Percentiles rank a stretch among this genome's conserved stretches.
Evolutionary conservation across 2,888 invertebrate genomes (phyloP).

Genomic region (Cremastinae sp.): DNA sequence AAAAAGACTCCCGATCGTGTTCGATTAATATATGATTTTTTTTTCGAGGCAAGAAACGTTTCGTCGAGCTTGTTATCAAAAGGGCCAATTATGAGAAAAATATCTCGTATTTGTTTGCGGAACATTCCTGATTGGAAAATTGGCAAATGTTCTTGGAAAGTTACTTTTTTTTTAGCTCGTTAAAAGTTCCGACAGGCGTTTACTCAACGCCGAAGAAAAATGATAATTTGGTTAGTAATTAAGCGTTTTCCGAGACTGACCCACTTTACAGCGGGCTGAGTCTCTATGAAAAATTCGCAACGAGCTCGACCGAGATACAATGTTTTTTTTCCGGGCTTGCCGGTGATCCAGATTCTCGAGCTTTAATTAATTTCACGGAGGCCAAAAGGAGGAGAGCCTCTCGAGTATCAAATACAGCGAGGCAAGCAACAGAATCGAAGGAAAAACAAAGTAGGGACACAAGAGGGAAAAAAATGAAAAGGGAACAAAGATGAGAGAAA

Average conservation of each 20-base stretch:
- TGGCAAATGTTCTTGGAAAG: too few species aligned
- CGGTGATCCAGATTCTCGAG: slow-evolving; percentile 51
- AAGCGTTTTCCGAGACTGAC: not conserved
- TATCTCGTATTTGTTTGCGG: too few species aligned
- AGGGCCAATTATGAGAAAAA: too few species aligned
- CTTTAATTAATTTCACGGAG: slow-evolving; percentile 57
- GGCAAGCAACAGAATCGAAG: slow-evolving; percentile 1
- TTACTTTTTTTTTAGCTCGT: too few species aligned
- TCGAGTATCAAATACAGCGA: slow-evolving; percentile 31
- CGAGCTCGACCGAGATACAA: not conserved
- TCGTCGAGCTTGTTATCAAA: too few species aligned
- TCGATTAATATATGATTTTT: too few species aligned
- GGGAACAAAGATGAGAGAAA: slow-evolving; percentile 34
- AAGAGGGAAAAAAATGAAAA: slow-evolving; percentile 4
- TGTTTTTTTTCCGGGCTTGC: slow-evolving; percentile 45
- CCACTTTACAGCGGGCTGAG: not conserved
- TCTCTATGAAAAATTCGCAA: not conserved
- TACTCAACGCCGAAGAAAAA: too few species aligned
- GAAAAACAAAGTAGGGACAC: slow-evolving; percentile 2
- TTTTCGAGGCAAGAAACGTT: too few species aligned
- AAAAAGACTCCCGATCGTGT: not conserved
- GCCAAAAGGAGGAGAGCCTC: slow-evolving; percentile 42
- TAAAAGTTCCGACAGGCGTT: too few species aligned
- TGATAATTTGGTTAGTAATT: not conserved
- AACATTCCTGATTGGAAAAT: too few species aligned